A percentile compares a stretch with the other conserved stretches of the same genome.
phyloP scores from a whole-genome alignment of 2,797 vertebrate genomes.

The Gobio occitaniae region DNA sequence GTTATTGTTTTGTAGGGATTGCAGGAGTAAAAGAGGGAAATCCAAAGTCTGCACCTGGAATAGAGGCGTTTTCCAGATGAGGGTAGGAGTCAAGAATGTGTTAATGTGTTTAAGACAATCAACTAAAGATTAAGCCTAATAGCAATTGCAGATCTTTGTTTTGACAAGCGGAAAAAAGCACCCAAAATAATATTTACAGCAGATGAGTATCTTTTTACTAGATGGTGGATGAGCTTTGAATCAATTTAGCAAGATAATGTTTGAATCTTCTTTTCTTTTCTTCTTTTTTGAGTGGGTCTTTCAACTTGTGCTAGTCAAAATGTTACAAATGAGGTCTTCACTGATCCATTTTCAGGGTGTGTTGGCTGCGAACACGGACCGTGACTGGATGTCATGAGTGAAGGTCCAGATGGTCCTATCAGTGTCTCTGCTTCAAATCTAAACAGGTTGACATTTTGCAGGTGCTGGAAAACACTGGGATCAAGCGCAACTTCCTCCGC shows the following conservation, averaged over 20 bases:
- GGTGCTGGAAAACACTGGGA: slow-evolving; percentile 87
- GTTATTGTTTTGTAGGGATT: slow-evolving; percentile 26
- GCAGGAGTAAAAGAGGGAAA: neutral
- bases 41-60: slow-evolving; percentile 39
- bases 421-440: slow-evolving; percentile 75
- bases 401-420: slow-evolving; percentile 78
- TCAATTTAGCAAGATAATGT: slow-evolving; percentile 78
- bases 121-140: slow-evolving; percentile 80
- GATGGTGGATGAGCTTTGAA: slow-evolving; percentile 75
- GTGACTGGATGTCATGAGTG: slow-evolving; percentile 72
- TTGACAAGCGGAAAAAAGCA: slow-evolving; percentile 81
- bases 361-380: slow-evolving; percentile 77
- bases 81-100: slow-evolving; percentile 74
- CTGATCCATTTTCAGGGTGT: slow-evolving; percentile 75
- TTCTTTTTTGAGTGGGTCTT: slow-evolving; percentile 62
- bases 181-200: slow-evolving; percentile 80
- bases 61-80: slow-evolving; percentile 71
- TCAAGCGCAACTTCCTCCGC: slow-evolving; percentile 83
- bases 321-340: slow-evolving; percentile 74
- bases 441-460: slow-evolving; percentile 88
- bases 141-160: slow-evolving; percentile 78
- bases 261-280: slow-evolving; percentile 59
- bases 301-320: slow-evolving; percentile 66
- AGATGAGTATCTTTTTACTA: slow-evolving; percentile 78
- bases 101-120: slow-evolving; percentile 74